These are phyloP conservation scores for Imbricaverruca yamaguchii DNA, from an alignment of 2,888 invertebrate genomes.

Conservation along the genomic window DNA sequence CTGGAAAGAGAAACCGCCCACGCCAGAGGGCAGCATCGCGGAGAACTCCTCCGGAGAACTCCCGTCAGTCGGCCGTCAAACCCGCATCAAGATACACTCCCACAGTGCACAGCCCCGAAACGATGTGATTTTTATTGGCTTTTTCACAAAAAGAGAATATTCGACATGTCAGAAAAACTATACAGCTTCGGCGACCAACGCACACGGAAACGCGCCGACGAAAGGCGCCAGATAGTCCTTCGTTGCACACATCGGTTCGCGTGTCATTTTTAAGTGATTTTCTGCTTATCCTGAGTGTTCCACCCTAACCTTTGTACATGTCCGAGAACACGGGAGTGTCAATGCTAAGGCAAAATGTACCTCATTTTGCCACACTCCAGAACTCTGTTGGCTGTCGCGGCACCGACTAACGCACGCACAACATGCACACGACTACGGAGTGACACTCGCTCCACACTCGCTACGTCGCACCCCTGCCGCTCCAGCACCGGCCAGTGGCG, in stretches of 20 bases:
- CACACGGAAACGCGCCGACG: too few species aligned
- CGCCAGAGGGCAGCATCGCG: too few species aligned
- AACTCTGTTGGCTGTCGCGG: too few species aligned
- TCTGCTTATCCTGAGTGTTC: slow-evolving; percentile 5
- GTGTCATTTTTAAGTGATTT: background rate
- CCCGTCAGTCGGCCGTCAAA: too few species aligned
- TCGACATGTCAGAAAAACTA: slow-evolving; percentile 8
- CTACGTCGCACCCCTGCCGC: background rate
- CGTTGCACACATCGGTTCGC: background rate
- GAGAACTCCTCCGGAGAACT: too few species aligned
- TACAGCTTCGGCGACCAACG: background rate
- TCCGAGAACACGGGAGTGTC: background rate
- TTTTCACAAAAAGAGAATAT: slow-evolving; percentile 6
- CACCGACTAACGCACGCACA: background rate
- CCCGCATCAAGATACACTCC: too few species aligned
- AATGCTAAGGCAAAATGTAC: slow-evolving; percentile 5
- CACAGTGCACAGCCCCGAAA: background rate
- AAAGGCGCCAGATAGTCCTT: too few species aligned
- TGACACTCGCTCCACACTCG: background rate
- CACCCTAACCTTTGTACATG: slow-evolving; percentile 6
- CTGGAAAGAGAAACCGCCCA: too few species aligned
- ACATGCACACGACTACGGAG: background rate
- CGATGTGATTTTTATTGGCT: background rate
- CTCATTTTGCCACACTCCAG: background rate
- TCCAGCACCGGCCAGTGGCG: too few species aligned